These are phyloP conservation scores for Odontocolon sp. DNA, from an alignment of 2,888 invertebrate genomes.

Conservation along the genomic window DNA sequence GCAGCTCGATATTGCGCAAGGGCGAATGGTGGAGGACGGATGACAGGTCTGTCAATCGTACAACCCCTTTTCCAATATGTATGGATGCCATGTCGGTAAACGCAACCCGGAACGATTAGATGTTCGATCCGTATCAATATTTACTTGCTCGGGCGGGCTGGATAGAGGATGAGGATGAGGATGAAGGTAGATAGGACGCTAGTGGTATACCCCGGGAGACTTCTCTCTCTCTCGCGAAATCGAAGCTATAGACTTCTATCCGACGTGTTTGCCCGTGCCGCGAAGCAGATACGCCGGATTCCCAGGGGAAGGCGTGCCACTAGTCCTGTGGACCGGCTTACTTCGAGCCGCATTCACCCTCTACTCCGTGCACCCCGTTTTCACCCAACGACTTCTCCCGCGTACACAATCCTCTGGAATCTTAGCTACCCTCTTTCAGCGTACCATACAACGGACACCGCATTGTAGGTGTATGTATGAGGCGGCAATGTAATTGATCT, in stretches of 20 bases:
- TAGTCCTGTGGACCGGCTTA: slow-evolving; percentile 76
- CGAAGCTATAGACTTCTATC: slow-evolving; percentile 70
- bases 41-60: slow-evolving; percentile 57
- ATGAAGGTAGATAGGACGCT: slow-evolving; percentile 42
- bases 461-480: not conserved
- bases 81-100: slow-evolving; percentile 73
- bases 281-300: slow-evolving; percentile 76
- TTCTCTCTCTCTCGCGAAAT: slow-evolving; percentile 71
- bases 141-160: slow-evolving; percentile 68
- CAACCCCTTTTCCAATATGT: slow-evolving; percentile 63
- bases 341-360: slow-evolving; percentile 64
- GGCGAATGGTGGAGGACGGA: slow-evolving; percentile 21
- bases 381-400: slow-evolving; percentile 28
- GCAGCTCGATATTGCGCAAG: not conserved
- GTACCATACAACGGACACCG: not conserved
- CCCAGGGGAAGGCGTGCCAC: slow-evolving; percentile 77
- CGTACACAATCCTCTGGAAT: slow-evolving; percentile 39
- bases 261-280: slow-evolving; percentile 77
- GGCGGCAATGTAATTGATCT: slow-evolving; percentile 30
- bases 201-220: slow-evolving; percentile 40
- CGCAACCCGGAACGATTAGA: slow-evolving; percentile 75
- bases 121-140: slow-evolving; percentile 79
- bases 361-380: slow-evolving; percentile 46
- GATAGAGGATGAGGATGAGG: slow-evolving; percentile 15
- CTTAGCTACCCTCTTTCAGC: slow-evolving; percentile 40